Percentiles rank a stretch among this genome's conserved stretches.
These are phyloP conservation scores for Psammodynastes pulverulentus DNA, from an alignment of 2,113 vertebrate species.

Conservation along the genomic window DNA sequence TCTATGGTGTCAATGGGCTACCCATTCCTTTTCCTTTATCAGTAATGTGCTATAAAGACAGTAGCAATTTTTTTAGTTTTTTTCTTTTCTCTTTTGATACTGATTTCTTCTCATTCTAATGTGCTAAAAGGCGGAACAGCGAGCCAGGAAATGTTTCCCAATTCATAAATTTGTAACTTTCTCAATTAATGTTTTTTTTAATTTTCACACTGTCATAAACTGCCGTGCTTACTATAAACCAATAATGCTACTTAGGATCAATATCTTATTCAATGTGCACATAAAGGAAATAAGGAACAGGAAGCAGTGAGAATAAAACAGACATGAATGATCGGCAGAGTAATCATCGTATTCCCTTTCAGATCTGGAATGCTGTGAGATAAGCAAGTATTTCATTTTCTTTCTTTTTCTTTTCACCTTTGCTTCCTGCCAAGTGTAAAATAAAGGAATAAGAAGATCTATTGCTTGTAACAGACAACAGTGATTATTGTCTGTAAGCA, in stretches of 20 bases:
- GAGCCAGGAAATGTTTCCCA: neutral
- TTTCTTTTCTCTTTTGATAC: neutral
- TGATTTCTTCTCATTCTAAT: neutral
- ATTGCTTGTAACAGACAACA: constrained; percentile 15
- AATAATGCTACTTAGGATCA: neutral
- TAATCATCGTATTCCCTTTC: neutral
- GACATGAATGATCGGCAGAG: neutral
- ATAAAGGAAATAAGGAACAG: neutral
- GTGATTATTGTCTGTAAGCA: constrained; percentile 4
- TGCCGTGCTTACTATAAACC: neutral
- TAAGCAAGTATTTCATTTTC: neutral
- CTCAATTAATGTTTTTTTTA: neutral
- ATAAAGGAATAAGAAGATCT: constrained; percentile 16
- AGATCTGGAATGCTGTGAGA: neutral
- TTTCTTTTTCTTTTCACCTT: neutral
- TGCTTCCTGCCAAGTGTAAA: neutral
- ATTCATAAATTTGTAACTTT: neutral
- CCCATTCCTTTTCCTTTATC: neutral
- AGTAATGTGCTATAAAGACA: neutral
- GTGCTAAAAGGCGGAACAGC: neutral
- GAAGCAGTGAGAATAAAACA: neutral
- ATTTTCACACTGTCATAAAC: neutral
- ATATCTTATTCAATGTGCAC: neutral
- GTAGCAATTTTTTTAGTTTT: too few species aligned
- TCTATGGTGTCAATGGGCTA: neutral